Conservation (phyloP, 2,888 invertebrate genomes). For the Trileptium ribeirensis region DNA sequence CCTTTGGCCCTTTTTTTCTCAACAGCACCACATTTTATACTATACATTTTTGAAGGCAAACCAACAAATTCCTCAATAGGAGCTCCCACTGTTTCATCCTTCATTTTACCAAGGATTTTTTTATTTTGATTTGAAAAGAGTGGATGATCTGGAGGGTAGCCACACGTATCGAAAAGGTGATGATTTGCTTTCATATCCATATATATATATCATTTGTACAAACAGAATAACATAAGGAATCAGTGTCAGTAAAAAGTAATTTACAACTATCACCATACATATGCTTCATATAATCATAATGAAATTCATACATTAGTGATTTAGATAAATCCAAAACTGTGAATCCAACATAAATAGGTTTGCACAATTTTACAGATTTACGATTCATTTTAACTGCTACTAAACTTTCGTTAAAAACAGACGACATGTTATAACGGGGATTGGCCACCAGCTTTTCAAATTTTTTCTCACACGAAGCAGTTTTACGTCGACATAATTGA, state of each 20-base stretch:
- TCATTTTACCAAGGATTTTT: background rate
- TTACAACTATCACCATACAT: background rate
- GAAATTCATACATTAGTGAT: background rate
- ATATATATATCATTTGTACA: background rate
- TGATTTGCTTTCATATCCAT: background rate
- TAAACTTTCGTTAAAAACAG: background rate
- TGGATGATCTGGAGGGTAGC: background rate
- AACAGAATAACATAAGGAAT: background rate
- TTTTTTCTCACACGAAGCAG: no score
- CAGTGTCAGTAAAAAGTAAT: background rate
- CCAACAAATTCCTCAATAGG: background rate
- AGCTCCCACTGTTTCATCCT: background rate
- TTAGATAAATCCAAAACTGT: background rate
- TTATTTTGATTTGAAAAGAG: background rate
- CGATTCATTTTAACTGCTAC: background rate
- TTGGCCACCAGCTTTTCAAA: background rate
- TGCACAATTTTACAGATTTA: background rate
- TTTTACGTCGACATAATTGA: no score
- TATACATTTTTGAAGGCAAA: background rate
- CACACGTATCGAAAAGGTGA: background rate
- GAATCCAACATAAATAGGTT: background rate
- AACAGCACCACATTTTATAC: background rate
- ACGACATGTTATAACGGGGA: background rate
- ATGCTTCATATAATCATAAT: background rate
- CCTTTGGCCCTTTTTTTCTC: background rate